Percentiles rank a stretch among this genome's conserved stretches.
Conservation (phyloP, 2,797 vertebrate genomes). For the Acanthurus lineatus region DNA sequence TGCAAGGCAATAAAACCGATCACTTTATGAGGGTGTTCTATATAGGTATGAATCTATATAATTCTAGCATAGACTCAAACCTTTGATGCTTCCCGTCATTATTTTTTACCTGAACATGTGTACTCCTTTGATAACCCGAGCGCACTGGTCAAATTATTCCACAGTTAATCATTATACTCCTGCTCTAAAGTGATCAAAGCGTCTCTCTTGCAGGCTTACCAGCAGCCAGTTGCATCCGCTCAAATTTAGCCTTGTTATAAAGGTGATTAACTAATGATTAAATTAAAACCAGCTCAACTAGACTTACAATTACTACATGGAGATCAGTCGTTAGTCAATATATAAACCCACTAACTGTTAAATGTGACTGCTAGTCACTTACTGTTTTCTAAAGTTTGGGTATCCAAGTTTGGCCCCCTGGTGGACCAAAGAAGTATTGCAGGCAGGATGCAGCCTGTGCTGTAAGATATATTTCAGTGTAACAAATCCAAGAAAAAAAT, state of each 20-base stretch:
- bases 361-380: not conserved
- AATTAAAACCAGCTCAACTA: not conserved
- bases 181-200: conserved; percentile 31
- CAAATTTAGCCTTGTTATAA: not conserved
- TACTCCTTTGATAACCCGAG: conserved; percentile 45
- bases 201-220: conserved; percentile 3
- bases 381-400: too few relatives aligned
- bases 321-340: not conserved
- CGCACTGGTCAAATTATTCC: conserved; percentile 50
- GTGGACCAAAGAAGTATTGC: too few relatives aligned
- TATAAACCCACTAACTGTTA: not conserved
- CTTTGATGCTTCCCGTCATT: conserved; percentile 74
- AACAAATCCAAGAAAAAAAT: too few relatives aligned
- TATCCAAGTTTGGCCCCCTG: too few relatives aligned
- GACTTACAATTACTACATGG: not conserved
- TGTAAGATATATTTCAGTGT: too few relatives aligned
- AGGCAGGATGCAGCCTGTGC: too few relatives aligned
- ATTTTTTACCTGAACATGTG: conserved; percentile 70
- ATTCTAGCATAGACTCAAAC: conserved; percentile 76
- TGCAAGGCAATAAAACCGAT: conserved; percentile 70
- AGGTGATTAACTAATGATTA: not conserved
- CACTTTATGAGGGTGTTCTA: conserved; percentile 75
- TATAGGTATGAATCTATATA: conserved; percentile 80
- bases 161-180: conserved; percentile 31
- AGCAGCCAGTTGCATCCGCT: not conserved